phyloP scores from a whole-genome alignment of 2,797 vertebrate species.

The Rhincodon typus region DNA sequence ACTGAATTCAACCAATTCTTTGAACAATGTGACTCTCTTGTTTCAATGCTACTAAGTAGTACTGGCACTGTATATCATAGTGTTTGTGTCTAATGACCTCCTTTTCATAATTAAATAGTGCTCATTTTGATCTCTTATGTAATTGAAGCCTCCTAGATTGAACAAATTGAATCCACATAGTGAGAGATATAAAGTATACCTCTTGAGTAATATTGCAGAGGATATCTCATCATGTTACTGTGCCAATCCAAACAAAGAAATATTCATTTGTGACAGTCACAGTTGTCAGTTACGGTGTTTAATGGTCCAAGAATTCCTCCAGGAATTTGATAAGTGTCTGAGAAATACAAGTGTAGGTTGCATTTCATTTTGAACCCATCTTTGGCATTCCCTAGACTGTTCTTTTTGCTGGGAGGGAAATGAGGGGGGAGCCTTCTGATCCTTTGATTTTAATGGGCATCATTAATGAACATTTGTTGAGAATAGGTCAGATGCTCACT shows the following conservation, averaged over 20 bases:
- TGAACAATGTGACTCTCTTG: neutral
- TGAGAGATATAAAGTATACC: neutral
- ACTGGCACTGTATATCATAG: neutral
- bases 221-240: neutral
- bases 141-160: neutral
- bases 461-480: neutral
- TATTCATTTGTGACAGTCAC: neutral
- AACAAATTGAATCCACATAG: neutral
- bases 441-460: neutral
- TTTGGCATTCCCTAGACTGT: neutral
- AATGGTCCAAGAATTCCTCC: slow-evolving; percentile 7
- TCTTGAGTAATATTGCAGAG: neutral
- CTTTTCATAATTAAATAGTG: neutral
- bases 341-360: neutral
- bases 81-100: neutral
- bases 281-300: slow-evolving; percentile 20
- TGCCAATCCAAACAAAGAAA: neutral
- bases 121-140: neutral
- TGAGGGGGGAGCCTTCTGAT: neutral
- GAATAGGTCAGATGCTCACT: neutral
- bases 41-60: neutral
- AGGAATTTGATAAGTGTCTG: neutral
- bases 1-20: neutral
- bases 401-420: neutral
- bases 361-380: neutral